A percentile compares a stretch with the other conserved stretches of the same genome.
These are phyloP conservation scores for Brachypterus glaber DNA, from an alignment of 2,888 invertebrate species.

Conservation along the genomic window DNA sequence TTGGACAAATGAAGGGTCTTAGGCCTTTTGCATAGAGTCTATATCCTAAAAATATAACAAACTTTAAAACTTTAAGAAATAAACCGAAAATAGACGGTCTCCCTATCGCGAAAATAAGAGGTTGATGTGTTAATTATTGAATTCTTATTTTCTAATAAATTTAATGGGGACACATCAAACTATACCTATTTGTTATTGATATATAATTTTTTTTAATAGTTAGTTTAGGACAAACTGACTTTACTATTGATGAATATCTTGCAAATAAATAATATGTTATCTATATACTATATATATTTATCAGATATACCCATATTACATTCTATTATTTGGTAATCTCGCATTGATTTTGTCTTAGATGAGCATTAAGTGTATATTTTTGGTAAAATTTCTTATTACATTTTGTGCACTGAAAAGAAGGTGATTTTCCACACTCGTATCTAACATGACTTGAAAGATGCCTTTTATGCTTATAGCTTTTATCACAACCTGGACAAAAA, in stretches of 20 bases:
- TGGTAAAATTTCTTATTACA: slow-evolving; percentile 35
- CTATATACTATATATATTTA: background rate
- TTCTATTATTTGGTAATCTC: background rate
- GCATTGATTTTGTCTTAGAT: slow-evolving; percentile 18
- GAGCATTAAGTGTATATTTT: slow-evolving; percentile 24
- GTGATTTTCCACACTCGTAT: slow-evolving; percentile 43
- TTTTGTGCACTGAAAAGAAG: slow-evolving; percentile 38
- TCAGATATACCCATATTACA: slow-evolving; percentile 1
- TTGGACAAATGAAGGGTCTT: too few species aligned
- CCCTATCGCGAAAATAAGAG: too few species aligned
- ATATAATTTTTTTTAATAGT: too few species aligned
- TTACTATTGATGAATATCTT: background rate
- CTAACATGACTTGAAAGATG: slow-evolving; percentile 20
- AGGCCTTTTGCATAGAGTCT: too few species aligned
- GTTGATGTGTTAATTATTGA: too few species aligned
- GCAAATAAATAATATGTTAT: background rate
- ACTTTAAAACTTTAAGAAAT: too few species aligned
- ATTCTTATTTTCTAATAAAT: too few species aligned
- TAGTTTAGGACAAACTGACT: too few species aligned
- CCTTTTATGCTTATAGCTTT: slow-evolving; percentile 13
- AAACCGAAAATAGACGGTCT: too few species aligned
- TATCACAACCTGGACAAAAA: slow-evolving; percentile 12
- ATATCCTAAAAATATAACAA: too few species aligned
- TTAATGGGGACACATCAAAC: too few species aligned
- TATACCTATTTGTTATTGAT: too few species aligned